Evolutionary conservation across 30 jellyfish, hydroid and myxozoan species (phyloP), one percentile per base, ranked within the genome.

Genomic region (Nemopilema nomurai): DNA sequence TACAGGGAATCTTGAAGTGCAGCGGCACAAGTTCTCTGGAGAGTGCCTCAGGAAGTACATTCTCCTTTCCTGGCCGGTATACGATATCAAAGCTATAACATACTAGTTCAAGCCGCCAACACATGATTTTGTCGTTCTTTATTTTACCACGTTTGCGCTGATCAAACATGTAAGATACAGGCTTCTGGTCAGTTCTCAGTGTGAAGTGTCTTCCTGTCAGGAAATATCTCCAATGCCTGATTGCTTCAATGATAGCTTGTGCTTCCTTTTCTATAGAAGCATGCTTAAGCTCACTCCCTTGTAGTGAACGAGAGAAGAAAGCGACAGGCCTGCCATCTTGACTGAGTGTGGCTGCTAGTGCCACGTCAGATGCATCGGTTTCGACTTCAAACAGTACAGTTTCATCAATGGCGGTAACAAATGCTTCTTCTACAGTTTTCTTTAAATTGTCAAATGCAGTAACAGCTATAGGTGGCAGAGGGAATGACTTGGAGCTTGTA

Each of bases 331-430:
- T 51, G 28, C 96, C 97, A 17, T 51, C 77, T 78, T 91, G 97
- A 76, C 74, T 78, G 57, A 91, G 87, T 19, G 91, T 79, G 57
- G 97, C 97, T n/a, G 97, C 92, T 20, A 87, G 26, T 16, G 96
- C 92, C 26, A 91, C 51, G 33, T 91, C 97, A 62, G 97, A 85
- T 25, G 97, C 97, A 86, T 90, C 97, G 27, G 97, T 85, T 87
- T 85, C 97, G 0, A 91, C 80, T n/a, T 19, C 87, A 67, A 86
- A 86, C 25, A 91, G 97, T 41, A 69, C 51, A 66, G 30, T 63
- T 71, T 77, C 93, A 84, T 85, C 96, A 53, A 86, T 79, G 25
- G 91, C 81, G 25, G 41, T 30, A 19, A 67, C 89, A 32, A 67
- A 31, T 4, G 90, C 49, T 25, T 33, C 86, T 49, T 67, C 76